Percentiles rank a stretch among this genome's conserved stretches.
Evolutionary conservation across 2,888 invertebrate species (phyloP).

Genomic region (Cacoxenus indagator): DNA sequence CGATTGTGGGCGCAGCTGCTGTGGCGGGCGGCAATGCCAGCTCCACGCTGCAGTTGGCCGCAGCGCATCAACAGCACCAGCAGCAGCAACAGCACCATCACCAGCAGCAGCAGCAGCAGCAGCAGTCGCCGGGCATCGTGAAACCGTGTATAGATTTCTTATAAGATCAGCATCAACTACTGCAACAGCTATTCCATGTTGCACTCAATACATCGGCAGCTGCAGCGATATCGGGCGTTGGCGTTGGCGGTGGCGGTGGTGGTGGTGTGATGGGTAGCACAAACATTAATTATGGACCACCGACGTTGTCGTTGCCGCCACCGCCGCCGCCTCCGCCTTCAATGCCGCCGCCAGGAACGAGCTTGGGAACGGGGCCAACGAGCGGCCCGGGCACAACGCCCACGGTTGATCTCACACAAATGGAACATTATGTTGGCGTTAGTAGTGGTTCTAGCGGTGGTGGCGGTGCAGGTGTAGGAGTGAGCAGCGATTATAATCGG

Average conservation of each 20-base stretch:
- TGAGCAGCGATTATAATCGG: constrained; percentile 33
- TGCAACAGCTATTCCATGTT: constrained; percentile 70
- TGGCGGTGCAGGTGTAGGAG: constrained; percentile 28
- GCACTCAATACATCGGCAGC: constrained; percentile 63
- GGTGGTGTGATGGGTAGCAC: constrained; percentile 8
- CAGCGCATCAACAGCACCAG: constrained; percentile 60
- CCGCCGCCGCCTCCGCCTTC: constrained; percentile 5
- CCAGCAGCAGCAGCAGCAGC: constrained; percentile 58
- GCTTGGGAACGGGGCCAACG: constrained; percentile 24
- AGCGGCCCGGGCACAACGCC: constrained; percentile 44
- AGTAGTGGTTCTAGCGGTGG: constrained; percentile 28
- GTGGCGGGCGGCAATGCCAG: constrained; percentile 55
- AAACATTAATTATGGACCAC: background rate
- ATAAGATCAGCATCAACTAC: constrained; percentile 71
- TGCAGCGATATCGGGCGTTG: constrained; percentile 48
- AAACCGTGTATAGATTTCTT: constrained; percentile 71
- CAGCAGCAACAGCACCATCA: constrained; percentile 49
- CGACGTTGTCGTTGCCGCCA: constrained; percentile 5
- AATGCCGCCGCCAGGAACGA: constrained; percentile 21
- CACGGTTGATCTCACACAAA: constrained; percentile 64
- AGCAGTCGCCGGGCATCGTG: constrained; percentile 69
- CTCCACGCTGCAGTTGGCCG: constrained; percentile 58
- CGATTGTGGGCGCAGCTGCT: constrained; percentile 65
- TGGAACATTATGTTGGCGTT: constrained; percentile 50
- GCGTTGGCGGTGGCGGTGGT: constrained; percentile 28